Base-by-base conservation (phyloP, 1,140 invertebrate species). In the Probaryconus sp. region DNA sequence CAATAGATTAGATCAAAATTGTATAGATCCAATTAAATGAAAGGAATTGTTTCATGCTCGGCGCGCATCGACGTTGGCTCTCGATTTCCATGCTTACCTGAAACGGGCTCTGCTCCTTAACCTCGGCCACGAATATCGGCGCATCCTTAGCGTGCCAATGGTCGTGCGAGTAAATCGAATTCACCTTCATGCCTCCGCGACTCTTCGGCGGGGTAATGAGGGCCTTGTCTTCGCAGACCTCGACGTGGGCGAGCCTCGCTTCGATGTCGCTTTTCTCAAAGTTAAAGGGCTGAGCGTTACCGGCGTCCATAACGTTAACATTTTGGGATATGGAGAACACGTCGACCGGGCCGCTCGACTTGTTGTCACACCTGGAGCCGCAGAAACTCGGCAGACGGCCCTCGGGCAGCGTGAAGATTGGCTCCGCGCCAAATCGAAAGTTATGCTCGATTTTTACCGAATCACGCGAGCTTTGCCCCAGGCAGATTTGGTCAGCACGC, bases 151-250 rank as follows among this genome's bases (percentile, higher is more conserved):
- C 53, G 24, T 80, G 80, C 82, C 85, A 85, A 24, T 85, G 82
- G 30, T 87, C 84, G 61, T 86, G 85, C 18, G 85, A 84, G 50
- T 87, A 88, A 55, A 88, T 87, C 13, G 85, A 87, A 50, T 88
- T 87, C 47, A 87, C 81, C 67, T 86, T 86, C 85, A 88, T 87
- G 7, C 83, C 78, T 16, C 76, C 63, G 33, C 79, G 47, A 48
- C 69, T 79, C 42, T 77, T 83, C 58, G 68, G 71, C 35, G 80
- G 73, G 31, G 72, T 68, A 43, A 82, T 76, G 43, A 83, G 58
- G 11, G 79, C 69, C 56, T 78, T 81, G 61, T 83, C 78, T 28
- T 80, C 81, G 37, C 61, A 72, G 16, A 31, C 64, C 33, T 79
- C 74, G 31, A 75, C 74, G 33, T 76, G 61, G 55, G 67, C 76